Evolutionary conservation across 2,888 invertebrate genomes (phyloP).

Genomic region (Craniophora ligustri): DNA sequence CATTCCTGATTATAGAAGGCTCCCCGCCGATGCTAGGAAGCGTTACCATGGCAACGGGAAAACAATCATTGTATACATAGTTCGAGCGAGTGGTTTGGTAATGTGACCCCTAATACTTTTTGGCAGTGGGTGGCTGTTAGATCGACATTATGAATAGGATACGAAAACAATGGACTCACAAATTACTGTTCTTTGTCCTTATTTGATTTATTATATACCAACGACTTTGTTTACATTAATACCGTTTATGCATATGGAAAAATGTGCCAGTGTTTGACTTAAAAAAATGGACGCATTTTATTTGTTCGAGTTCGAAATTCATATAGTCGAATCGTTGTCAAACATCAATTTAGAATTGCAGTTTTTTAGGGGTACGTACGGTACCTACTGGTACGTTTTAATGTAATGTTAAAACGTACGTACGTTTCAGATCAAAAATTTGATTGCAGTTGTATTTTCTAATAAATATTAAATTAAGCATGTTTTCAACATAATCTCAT

Average conservation of each 20-base stretch:
- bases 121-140: background rate
- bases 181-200: background rate
- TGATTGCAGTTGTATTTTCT: no score
- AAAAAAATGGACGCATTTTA: background rate
- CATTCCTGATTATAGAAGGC: conserved; percentile 1
- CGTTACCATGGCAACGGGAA: conserved; percentile 23
- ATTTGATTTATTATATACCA: background rate
- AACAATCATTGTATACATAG: background rate
- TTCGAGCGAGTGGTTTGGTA: background rate
- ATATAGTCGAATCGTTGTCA: no score
- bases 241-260: no score
- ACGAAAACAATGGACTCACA: background rate
- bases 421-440: no score
- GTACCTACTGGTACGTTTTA: no score
- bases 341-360: no score
- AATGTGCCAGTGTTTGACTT: no score
- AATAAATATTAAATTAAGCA: no score
- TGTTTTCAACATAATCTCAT: no score
- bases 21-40: conserved; percentile 15
- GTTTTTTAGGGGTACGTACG: no score
- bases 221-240: background rate
- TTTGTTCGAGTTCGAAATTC: background rate
- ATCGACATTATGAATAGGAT: conserved; percentile 1
- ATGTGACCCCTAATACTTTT: background rate
- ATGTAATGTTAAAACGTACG: no score